A percentile compares a stretch with the other conserved stretches of the same genome.
These are phyloP conservation scores for Syngnathus floridae DNA, from an alignment of 2,113 vertebrate species.

Conservation along the genomic window DNA sequence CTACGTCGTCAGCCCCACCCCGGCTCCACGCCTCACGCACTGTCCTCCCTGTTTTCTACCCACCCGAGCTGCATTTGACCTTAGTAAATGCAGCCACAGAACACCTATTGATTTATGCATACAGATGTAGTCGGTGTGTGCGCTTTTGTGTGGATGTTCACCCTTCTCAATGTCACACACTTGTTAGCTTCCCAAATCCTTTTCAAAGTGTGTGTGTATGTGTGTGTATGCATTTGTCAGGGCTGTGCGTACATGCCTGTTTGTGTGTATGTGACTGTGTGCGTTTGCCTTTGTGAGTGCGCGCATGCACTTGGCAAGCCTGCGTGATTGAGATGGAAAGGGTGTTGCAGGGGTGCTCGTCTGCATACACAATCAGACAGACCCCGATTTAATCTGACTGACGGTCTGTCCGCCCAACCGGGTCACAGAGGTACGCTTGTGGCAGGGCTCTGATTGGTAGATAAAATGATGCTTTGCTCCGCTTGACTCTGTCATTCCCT, in stretches of 20 bases:
- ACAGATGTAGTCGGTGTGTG: conserved; percentile 40
- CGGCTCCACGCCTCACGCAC: conserved; percentile 12
- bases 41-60: conserved; percentile 44
- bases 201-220: conserved; percentile 25
- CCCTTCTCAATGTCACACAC: conserved; percentile 60
- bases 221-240: conserved; percentile 15
- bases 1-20: conserved; percentile 19
- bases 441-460: conserved; percentile 35
- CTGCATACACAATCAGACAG: conserved; percentile 53
- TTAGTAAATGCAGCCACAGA: conserved; percentile 52
- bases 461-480: conserved; percentile 22
- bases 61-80: conserved; percentile 44
- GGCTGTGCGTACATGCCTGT: conserved; percentile 11
- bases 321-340: conserved; percentile 52
- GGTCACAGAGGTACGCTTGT: conserved; percentile 9
- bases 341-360: conserved; percentile 29
- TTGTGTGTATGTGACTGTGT: not conserved
- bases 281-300: conserved; percentile 5
- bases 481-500: conserved; percentile 25
- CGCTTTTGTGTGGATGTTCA: conserved; percentile 29
- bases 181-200: conserved; percentile 43
- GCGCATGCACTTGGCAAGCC: conserved; percentile 20
- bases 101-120: conserved; percentile 59
- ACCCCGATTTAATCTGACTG: conserved; percentile 25
- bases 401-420: conserved; percentile 29